A percentile compares a stretch with the other conserved stretches of the same genome.
Conservation (phyloP, 2,113 vertebrate genomes). For the Ameiurus melas region DNA sequence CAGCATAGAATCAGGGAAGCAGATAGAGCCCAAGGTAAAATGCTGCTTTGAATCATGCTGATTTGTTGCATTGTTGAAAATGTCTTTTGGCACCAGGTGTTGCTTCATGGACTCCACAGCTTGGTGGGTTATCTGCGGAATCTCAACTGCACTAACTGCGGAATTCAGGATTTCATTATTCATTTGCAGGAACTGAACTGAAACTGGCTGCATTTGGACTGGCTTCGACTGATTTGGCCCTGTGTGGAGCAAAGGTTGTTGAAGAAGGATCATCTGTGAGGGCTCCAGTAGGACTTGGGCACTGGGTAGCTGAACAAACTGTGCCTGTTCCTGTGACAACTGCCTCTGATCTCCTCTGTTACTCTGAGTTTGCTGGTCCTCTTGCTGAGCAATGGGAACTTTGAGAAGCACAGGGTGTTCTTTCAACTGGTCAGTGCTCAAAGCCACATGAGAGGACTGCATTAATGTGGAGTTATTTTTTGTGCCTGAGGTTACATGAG, state of each 20-base stretch:
- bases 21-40: slow-evolving; percentile 92
- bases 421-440: slow-evolving; percentile 82
- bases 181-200: slow-evolving; percentile 88
- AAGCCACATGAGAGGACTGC: slow-evolving; percentile 75
- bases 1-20: slow-evolving; percentile 93
- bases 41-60: slow-evolving; percentile 90
- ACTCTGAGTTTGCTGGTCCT: slow-evolving; percentile 79
- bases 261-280: slow-evolving; percentile 85
- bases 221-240: slow-evolving; percentile 79
- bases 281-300: slow-evolving; percentile 87
- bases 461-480: slow-evolving; percentile 81
- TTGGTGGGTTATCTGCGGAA: slow-evolving; percentile 77
- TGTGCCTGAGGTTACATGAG: slow-evolving; percentile 70
- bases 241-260: slow-evolving; percentile 84
- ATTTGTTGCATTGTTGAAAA: slow-evolving; percentile 81
- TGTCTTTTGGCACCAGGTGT: slow-evolving; percentile 77
- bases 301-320: slow-evolving; percentile 83
- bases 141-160: slow-evolving; percentile 74
- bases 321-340: slow-evolving; percentile 75
- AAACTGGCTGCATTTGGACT: slow-evolving; percentile 79
- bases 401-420: slow-evolving; percentile 82
- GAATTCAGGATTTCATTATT: slow-evolving; percentile 81
- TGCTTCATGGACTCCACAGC: slow-evolving; percentile 82
- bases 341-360: slow-evolving; percentile 75
- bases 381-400: slow-evolving; percentile 77